A percentile compares a stretch with the other conserved stretches of the same genome.
These are phyloP conservation scores for Myopa tessellatipennis DNA, from an alignment of 2,888 invertebrate genomes.

Conservation along the genomic window DNA sequence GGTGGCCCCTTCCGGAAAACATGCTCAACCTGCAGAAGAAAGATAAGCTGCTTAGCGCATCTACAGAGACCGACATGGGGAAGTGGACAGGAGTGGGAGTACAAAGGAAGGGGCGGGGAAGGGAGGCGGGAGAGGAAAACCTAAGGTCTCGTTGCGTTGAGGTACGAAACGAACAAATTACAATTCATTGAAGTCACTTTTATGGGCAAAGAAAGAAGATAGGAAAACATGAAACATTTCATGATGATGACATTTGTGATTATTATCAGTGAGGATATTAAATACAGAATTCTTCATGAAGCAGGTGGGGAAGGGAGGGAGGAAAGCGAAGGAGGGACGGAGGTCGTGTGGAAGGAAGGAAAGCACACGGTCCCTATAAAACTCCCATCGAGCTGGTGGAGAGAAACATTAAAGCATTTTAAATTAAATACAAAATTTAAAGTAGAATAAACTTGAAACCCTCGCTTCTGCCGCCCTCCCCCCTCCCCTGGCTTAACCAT, in stretches of 20 bases:
- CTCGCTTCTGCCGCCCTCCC: too few species aligned
- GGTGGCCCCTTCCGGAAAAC: not conserved
- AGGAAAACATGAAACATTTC: not conserved
- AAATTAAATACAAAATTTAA: too few species aligned
- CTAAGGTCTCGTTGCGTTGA: too few species aligned
- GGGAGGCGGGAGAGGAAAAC: not conserved
- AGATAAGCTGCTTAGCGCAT: slow-evolving; percentile 58
- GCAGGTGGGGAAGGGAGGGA: not conserved
- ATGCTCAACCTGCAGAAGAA: slow-evolving; percentile 54
- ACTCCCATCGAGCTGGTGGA: not conserved
- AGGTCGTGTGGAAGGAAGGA: too few species aligned
- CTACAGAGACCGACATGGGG: not conserved
- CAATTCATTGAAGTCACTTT: slow-evolving; percentile 4
- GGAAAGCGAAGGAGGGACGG: not conserved
- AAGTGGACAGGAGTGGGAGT: not conserved
- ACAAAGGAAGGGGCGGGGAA: not conserved
- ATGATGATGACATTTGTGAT: slow-evolving; percentile 25
- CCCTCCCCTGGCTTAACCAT: too few species aligned
- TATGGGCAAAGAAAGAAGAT: slow-evolving; percentile 16
- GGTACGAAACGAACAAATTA: not conserved
- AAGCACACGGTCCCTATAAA: not conserved
- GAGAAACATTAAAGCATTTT: too few species aligned
- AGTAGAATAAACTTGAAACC: too few species aligned
- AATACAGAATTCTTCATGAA: not conserved
- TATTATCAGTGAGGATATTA: slow-evolving; percentile 20